A percentile compares a stretch with the other conserved stretches of the same genome.
Evolutionary conservation across 2,797 vertebrate genomes (phyloP).

Genomic region (Xenops minutus): DNA sequence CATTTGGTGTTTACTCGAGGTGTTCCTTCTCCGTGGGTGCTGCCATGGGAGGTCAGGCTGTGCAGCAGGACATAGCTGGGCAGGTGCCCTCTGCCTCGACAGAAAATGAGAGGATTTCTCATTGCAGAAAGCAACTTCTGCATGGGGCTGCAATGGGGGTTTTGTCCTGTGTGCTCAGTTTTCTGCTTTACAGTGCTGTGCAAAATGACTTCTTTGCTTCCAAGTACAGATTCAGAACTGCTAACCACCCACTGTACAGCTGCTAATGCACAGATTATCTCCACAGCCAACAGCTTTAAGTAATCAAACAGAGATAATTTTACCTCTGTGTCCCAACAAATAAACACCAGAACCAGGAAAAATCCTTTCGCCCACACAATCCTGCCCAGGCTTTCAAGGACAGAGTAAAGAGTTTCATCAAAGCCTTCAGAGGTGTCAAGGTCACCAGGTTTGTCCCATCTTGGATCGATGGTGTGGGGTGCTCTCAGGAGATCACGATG

Average conservation of each 20-base stretch:
- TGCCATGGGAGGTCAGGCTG: background rate
- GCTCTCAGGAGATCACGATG: background rate
- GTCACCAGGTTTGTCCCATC: background rate
- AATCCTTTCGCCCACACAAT: background rate
- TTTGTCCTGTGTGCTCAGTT: background rate
- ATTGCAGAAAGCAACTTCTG: background rate
- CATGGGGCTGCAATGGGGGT: background rate
- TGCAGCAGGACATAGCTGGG: accelerated
- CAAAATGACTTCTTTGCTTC: background rate
- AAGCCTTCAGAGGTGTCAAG: background rate
- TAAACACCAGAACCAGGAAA: slow-evolving; percentile 32
- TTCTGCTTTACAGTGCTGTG: background rate
- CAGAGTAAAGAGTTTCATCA: background rate
- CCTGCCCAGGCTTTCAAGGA: slow-evolving; percentile 21
- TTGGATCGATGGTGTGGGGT: background rate
- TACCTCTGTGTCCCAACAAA: slow-evolving; percentile 43
- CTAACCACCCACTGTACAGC: slow-evolving; percentile 20
- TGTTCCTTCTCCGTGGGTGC: background rate
- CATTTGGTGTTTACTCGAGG: background rate
- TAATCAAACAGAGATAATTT: slow-evolving; percentile 61
- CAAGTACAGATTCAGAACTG: background rate
- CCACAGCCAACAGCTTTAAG: slow-evolving; percentile 57
- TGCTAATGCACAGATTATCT: slow-evolving; percentile 52
- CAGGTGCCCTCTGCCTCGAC: accelerated
- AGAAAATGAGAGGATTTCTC: background rate